Evolutionary conservation across 2,888 invertebrate species (phyloP), one percentile per base, ranked within the genome.

Genomic region (Melinaea menophilus): DNA sequence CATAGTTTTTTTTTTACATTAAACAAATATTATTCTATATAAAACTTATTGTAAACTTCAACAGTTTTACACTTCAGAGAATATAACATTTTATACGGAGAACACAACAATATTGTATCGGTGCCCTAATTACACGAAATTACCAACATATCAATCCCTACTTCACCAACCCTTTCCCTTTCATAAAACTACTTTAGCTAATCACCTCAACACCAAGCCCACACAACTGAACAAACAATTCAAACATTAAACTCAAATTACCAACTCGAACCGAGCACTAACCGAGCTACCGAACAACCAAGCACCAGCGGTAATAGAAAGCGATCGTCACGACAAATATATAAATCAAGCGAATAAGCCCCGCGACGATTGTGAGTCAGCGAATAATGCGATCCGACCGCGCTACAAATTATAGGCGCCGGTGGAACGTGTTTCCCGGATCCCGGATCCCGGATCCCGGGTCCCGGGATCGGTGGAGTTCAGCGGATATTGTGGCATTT

Each of bases 281-380:
- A 31, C 51, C 31, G 7, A 51, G 51, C 51, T 65, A 68, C 59
- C 58, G 55, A 54, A 58, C 55, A 61, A 65, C 64, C 65, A 61
- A 71, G 64, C 75, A 75, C 76, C 58, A 64, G 74, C 70, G 73
- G 67, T 80, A 79, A 78, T 78, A 78, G 78, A 76, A 79, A 76
- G 72, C 76, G 68, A 76, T 76, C 75, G 72, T 68, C 71, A 73
- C 75, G 68, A 69, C 71, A 70, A 71, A 70, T 60, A 59, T 75
- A 82, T 81, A 81, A 81, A 80, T 81, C 81, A 79, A 74, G 75
- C 74, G 79, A 81, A 80, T 78, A 81, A 77, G 77, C 79, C 73
- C 67, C 62, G 65, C 69, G 72, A 61, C 64, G 64, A 55, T 67
- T 55, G 58, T 58, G 64, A 69, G 67, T 69, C 69, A 68, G 70